phyloP scores from a whole-genome alignment of 2,888 invertebrate species.

The Anthrax anthrax region DNA sequence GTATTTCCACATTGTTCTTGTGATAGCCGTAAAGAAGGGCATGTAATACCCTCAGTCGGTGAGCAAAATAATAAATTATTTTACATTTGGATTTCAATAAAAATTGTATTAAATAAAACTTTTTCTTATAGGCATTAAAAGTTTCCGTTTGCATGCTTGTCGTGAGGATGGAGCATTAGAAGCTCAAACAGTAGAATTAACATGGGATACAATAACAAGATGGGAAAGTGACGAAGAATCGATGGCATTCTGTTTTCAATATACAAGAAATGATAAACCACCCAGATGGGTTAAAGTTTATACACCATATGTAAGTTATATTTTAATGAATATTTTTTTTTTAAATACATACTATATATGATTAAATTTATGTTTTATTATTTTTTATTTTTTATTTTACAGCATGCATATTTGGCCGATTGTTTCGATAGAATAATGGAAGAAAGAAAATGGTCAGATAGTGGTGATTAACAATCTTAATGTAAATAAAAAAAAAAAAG shows the following conservation, averaged over 20 bases:
- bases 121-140: constrained; percentile 47
- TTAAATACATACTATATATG: too few relatives aligned
- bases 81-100: too few relatives aligned
- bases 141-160: constrained; percentile 68
- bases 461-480: constrained; percentile 49
- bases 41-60: constrained; percentile 64
- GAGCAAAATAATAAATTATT: constrained; percentile 16
- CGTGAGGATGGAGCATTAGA: constrained; percentile 65
- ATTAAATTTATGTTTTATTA: not conserved
- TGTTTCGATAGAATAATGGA: constrained; percentile 93
- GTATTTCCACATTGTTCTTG: constrained; percentile 91
- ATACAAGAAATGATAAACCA: constrained; percentile 63
- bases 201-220: constrained; percentile 68
- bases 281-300: constrained; percentile 75
- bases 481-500: not conserved
- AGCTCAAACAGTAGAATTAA: constrained; percentile 65
- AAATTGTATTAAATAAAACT: too few relatives aligned
- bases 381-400: constrained; percentile 6
- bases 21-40: constrained; percentile 79
- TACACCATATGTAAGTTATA: constrained; percentile 67
- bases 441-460: constrained; percentile 75
- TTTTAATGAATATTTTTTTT: not conserved
- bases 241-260: constrained; percentile 80
- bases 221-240: constrained; percentile 89
- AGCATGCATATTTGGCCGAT: constrained; percentile 42